Base-by-base conservation (phyloP, 2,797 vertebrate genomes). In the Micrastur ruficollis region DNA sequence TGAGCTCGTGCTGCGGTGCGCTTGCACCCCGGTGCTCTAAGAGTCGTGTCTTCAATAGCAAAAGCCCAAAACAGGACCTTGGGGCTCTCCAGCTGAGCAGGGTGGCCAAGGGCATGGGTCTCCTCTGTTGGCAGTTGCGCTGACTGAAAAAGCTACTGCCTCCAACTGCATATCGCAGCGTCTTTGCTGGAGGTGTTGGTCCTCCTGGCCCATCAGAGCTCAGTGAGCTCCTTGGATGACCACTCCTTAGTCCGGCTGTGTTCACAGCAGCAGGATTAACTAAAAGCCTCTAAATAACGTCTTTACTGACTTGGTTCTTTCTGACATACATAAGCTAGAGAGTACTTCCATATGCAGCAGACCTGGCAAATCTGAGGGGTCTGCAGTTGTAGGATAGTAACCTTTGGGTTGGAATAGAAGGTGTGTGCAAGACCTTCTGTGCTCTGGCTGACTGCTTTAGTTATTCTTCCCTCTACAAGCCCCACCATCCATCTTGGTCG, bases 121-220 rank as follows among this genome's bases (percentile, higher is more conserved):
- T 87, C 8, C 38, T 90, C 38, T 73, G 42, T 75, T 87, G 76
- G 46, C 34, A 66, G 11, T 29, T 68, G 42, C 17, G 38, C 46
- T 55, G 46, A 5, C 14, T 82, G 59, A 32, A 68, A 91, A 70
- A 75, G 7, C 34, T 65, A 0, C 6, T 4, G 9, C 29, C 65
- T 29, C 32, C n/a, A 42, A 0, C 9, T 85, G 38, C 12, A 1
- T 29, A 63, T 71, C 31, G 20, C 12, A 11, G 11, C 0, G 0
- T 56, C 32, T 72, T 84, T 42, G 26, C 21, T 63, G 46, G 26
- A 65, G 7, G 2, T 42, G 6, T 56, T 61, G 27, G 34, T 55
- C 25, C 36, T 84, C 36, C 61, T 61, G 58, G 31, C 31, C 44
- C 27, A 7, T 17, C 19, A 27, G 27, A 72, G n/a, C 26, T 74